phyloP scores from a whole-genome alignment of 1,140 invertebrate species.

The Caenorhabditis tropicalis region DNA sequence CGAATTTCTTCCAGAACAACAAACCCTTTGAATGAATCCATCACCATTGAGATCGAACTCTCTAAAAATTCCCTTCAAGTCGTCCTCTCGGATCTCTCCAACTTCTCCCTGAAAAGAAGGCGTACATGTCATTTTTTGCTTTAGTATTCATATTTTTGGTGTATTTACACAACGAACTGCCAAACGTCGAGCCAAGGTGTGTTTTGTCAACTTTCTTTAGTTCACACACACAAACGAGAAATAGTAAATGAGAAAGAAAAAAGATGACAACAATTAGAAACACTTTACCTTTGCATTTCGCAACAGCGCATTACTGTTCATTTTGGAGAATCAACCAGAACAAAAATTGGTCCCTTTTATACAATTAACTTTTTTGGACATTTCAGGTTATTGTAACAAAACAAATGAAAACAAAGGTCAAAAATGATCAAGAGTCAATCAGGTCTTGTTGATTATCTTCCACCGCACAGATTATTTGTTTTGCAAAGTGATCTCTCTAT shows the following conservation, averaged over 20 bases:
- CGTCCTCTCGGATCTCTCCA: slow-evolving; percentile 69
- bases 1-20: background rate
- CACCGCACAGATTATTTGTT: background rate
- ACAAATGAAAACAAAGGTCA: background rate
- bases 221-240: background rate
- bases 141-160: slow-evolving; percentile 21
- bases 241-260: background rate
- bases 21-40: slow-evolving; percentile 67
- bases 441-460: slow-evolving; percentile 17
- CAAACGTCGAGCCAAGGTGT: background rate
- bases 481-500: slow-evolving; percentile 30
- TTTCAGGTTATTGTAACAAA: background rate
- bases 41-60: slow-evolving; percentile 71
- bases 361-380: background rate
- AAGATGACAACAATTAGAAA: background rate
- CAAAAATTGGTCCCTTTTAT: background rate
- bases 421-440: background rate
- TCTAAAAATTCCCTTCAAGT: slow-evolving; percentile 68
- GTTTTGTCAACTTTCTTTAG: slow-evolving; percentile 4
- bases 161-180: slow-evolving; percentile 12
- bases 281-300: background rate
- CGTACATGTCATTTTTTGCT: background rate
- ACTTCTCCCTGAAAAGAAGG: slow-evolving; percentile 60
- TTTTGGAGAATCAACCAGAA: background rate
- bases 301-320: background rate